Evolutionary conservation across 2,797 vertebrate genomes (phyloP).

Genomic region (Acrossocheilus wenchowensis): DNA sequence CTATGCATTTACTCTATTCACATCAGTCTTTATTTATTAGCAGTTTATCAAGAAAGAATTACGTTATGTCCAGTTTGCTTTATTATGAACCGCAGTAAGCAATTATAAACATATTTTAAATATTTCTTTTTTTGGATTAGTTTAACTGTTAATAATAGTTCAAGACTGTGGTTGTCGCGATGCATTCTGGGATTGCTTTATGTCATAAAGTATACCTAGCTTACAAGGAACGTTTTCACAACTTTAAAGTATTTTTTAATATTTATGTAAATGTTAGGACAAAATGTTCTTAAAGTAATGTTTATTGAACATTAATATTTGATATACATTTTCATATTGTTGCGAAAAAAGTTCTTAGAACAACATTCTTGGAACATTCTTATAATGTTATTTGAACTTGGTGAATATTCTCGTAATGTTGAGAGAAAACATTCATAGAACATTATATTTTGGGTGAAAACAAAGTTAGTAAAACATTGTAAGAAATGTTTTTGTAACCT

Average conservation of each 20-base stretch:
- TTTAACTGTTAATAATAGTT: neutral
- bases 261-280: no score
- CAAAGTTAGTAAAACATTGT: neutral
- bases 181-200: no score
- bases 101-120: neutral
- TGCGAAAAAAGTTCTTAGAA: neutral
- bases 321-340: neutral
- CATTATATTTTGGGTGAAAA: neutral
- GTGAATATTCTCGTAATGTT: neutral
- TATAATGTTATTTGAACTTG: neutral
- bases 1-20: neutral
- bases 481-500: neutral
- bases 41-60: neutral
- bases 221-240: no score
- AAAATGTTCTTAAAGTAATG: no score
- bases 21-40: neutral
- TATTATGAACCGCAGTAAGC: neutral
- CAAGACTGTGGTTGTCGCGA: no score
- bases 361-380: neutral
- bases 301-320: neutral
- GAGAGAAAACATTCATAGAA: neutral
- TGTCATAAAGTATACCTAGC: no score
- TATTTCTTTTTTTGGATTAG: neutral
- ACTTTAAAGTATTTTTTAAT: no score
- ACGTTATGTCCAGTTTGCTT: neutral